Evolutionary conservation across 1,140 invertebrate genomes (phyloP), one percentile per base, ranked within the genome.

Genomic region (Anoplolepis gracilipes): DNA sequence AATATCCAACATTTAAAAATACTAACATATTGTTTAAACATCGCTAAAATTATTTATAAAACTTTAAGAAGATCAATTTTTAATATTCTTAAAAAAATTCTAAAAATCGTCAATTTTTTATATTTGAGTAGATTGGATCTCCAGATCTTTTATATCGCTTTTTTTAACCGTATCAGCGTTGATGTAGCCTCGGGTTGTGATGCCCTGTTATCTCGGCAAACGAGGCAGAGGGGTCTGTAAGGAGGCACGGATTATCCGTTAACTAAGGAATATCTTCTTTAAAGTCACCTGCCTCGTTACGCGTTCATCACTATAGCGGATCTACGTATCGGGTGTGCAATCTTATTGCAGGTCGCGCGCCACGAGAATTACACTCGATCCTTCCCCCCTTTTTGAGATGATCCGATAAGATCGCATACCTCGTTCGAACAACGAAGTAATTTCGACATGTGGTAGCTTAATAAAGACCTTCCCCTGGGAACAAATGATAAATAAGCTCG

Each of bases 131-230:
- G 8, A 42, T 42, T 42, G 39, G 33, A 6, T 10, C 39, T 10
- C 25, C 13, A 25, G 25, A 53, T 61, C 53, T 13, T 61, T 82
- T 82, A 61, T 36, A 46, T 3, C 25, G 39, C 36, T 61, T 53
- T 59, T 82, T 82, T 59, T 82, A 82, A 82, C 55, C 39, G 16
- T 73, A 69, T 79, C 62, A 57, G 19, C 67, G 78, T 30, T 53
- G 25, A 39, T 22, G 22, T 69, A 11, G 49, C 78, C 78, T 33
- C 19, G 13, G 53, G 67, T 53, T 22, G 19, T 33, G 46, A 4
- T 49, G 16, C 16, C 30, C 2, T 19, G 1, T 22, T 36, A 57
- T n/a, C 4, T 19, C 25, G 25, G 19, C 16, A 46, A 79, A 59
- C 53, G 10, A 42, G n/a, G n/a, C 3, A n/a, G 25, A 10, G 30